Evolutionary conservation across 2,888 invertebrate species (phyloP), one percentile per base, ranked within the genome.

Genomic region (Habrosyne pyritoides): DNA sequence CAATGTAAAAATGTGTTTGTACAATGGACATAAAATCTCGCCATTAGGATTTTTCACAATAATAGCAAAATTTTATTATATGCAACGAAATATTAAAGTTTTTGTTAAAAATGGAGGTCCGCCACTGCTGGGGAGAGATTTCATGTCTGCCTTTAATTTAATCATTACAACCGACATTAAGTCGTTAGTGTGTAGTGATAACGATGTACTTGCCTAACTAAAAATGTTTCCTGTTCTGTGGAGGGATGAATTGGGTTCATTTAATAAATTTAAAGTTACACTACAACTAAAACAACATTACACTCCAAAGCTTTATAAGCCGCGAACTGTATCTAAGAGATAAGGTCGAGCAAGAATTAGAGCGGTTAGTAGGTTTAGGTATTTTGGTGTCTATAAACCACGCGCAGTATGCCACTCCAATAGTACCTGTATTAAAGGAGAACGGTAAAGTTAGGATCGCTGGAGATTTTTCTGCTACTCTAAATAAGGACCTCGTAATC

Each of bases 341-440:
- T 10, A 68, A 63, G 52, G 69, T 75, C 14, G 69, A 72, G 48
- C 63, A 55, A 55, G 73, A 68, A 55, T 21, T 65, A 48, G 59
- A 63, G 18, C 28, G 65, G 0, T 56, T 73, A 42, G 59, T 60
- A 2, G 26, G 28, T 4, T 55, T 62, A 54, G 69, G 65, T n/a
- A 65, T 79, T 10, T 52, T 75, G 14, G 57, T 59, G 2, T 68
- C 67, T 1, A 63, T 73, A 0, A 52, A 59, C 21, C 47, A 55
- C 53, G 59, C 66, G 12, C 42, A 63, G 8, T 68, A 63, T 53
- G 67, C 66, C 2, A 66, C 70, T 0, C 68, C 67, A 0, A 71
- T 69, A 18, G 66, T 66, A 8, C 66, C 66, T 1, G 66, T 67
- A 0, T 26, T 64, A 51, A 64, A 69, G 30, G 54, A 53, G 4